phyloP scores from a whole-genome alignment of 1,140 invertebrate genomes.

The Capitella teleta region DNA sequence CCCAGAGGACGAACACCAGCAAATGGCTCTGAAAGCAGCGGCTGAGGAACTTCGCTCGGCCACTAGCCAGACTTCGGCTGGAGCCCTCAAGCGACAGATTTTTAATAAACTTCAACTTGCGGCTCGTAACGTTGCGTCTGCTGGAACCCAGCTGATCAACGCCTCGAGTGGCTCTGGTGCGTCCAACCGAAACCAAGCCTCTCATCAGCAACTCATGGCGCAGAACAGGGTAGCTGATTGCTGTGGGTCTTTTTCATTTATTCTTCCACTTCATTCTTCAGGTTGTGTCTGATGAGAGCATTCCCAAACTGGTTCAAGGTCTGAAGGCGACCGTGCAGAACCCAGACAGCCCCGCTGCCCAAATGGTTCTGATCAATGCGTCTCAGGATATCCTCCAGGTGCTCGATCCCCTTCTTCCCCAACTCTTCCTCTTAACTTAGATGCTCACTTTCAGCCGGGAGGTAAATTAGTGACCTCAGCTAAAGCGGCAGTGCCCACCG shows the following conservation, averaged over 20 bases:
- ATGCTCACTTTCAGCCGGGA: conserved; percentile 43
- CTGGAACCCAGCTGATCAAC: conserved; percentile 76
- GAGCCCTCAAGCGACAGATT: conserved; percentile 65
- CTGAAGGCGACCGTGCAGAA: conserved; percentile 61
- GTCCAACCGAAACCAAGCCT: conserved; percentile 60
- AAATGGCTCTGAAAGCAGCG: conserved; percentile 69
- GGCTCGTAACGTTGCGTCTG: conserved; percentile 74
- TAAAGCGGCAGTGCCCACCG: conserved; percentile 71
- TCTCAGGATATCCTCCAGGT: conserved; percentile 3
- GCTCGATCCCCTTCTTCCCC: neutral
- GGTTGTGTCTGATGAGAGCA: conserved; percentile 57
- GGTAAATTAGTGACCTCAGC: conserved; percentile 58
- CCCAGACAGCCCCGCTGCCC: conserved; percentile 61
- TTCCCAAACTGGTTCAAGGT: conserved; percentile 70
- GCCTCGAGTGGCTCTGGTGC: conserved; percentile 49
- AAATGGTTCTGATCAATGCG: conserved; percentile 60
- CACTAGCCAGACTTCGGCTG: conserved; percentile 68
- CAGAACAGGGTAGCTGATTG: conserved; percentile 64
- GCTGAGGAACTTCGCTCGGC: conserved; percentile 79
- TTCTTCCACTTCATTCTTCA: conserved; percentile 18
- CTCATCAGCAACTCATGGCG: conserved; percentile 60
- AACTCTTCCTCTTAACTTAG: neutral
- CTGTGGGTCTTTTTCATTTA: too few species aligned
- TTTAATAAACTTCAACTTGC: conserved; percentile 58
- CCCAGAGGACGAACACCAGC: conserved; percentile 70